Conservation (phyloP, 30 jellyfish, hydroid and myxozoan species). For the Morbakka virulenta region DNA sequence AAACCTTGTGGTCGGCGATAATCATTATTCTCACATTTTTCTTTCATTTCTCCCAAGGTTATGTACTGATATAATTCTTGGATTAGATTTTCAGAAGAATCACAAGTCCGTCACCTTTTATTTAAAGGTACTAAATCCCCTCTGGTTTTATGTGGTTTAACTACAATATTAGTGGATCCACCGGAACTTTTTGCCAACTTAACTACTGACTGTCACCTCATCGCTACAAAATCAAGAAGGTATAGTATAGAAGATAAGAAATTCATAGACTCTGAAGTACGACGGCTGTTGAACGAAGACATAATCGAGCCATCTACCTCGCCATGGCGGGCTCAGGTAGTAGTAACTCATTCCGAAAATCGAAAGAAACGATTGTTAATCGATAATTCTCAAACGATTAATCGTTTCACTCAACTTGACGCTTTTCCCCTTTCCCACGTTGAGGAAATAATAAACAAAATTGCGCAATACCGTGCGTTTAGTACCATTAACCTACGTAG, state of each 20-base stretch:
- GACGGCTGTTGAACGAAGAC: slow-evolving; percentile 44
- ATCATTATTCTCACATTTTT: neutral
- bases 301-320: slow-evolving; percentile 61
- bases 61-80: slow-evolving; percentile 62
- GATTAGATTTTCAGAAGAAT: slow-evolving; percentile 43
- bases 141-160: slow-evolving; percentile 9
- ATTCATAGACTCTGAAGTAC: slow-evolving; percentile 46
- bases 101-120: slow-evolving; percentile 45
- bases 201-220: slow-evolving; percentile 50
- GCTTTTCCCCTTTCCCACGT: slow-evolving; percentile 35
- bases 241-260: slow-evolving; percentile 33
- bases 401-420: too few species aligned
- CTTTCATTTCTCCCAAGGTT: slow-evolving; percentile 19
- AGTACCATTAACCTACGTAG: slow-evolving; percentile 26
- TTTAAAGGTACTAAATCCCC: slow-evolving; percentile 50
- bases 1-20: neutral
- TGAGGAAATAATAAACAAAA: slow-evolving; percentile 7
- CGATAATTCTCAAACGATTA: too few species aligned
- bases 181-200: slow-evolving; percentile 51
- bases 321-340: too few species aligned
- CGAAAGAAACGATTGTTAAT: too few species aligned
- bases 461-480: slow-evolving; percentile 35
- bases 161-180: slow-evolving; percentile 29
- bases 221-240: slow-evolving; percentile 69
- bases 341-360: too few species aligned